These are phyloP conservation scores for Myrmecophaga tridactyla DNA, from an alignment of 2,113 vertebrate genomes.

Conservation along the genomic window DNA sequence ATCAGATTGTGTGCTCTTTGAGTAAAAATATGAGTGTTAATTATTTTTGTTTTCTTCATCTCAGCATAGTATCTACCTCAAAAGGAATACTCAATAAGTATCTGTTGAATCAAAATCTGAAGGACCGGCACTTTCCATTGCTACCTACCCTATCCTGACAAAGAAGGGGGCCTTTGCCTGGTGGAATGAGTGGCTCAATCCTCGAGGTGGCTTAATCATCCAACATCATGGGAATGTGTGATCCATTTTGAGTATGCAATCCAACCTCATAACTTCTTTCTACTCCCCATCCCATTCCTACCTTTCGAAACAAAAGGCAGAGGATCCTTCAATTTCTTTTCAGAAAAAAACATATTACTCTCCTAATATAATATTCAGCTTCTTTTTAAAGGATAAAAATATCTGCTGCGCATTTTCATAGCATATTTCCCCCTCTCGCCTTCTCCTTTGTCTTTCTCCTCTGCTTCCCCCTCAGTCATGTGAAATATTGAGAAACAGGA, in stretches of 20 bases:
- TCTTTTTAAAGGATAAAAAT: neutral
- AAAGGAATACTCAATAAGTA: neutral
- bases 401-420: neutral
- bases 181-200: neutral
- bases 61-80: neutral
- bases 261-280: neutral
- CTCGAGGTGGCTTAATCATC: neutral
- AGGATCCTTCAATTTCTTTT: neutral
- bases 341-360: neutral
- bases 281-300: neutral
- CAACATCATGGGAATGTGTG: neutral
- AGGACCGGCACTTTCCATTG: neutral
- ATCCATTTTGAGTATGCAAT: neutral
- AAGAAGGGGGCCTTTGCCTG: neutral
- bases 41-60: neutral
- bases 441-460: neutral
- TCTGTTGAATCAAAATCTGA: neutral
- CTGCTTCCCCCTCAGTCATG: neutral
- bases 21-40: neutral
- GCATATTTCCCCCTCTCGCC: neutral
- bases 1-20: neutral
- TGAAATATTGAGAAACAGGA: conserved; percentile 53
- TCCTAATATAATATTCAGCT: neutral
- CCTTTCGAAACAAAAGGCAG: neutral
- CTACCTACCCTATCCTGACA: neutral